Evolutionary conservation across 1,140 invertebrate genomes (phyloP), one percentile per base, ranked within the genome.

Genomic region (Pogonognathellus flavescens): DNA sequence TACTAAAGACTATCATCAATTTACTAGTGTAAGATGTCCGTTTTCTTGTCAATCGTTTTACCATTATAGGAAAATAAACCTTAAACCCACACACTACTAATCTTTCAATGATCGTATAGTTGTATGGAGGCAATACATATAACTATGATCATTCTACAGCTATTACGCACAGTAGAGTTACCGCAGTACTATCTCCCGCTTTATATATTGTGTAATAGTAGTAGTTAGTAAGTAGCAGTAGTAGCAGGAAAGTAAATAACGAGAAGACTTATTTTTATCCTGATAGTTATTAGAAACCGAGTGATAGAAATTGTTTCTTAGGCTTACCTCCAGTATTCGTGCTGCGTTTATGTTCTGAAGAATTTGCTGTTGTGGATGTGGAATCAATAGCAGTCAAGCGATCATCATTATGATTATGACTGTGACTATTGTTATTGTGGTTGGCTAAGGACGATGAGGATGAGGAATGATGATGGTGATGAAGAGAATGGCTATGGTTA

Each of bases 401-500:
- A 81, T 87, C 86, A 53, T 87, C 86, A 60, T 76, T 82, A 83
- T 60, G 81, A 76, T 25, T 72, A 62, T 41, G 60, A 52, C 70
- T 76, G 70, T 76, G 70, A 50, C 70, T 76, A 76, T 76, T 76
- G 31, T 76, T 76, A 76, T 76, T 76, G 41, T 76, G 70, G 49
- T 76, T 76, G 41, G 70, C 41, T 57, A 81, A 81, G 20, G 85
- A 87, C 11, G 80, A 84, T 2, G 84, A 85, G 14, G 84, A 84
- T 10, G 83, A 72, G 31, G 53, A 83, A 72, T 84, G 87, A 86
- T 88, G 87, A 59, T 83, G 87, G 50, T 80, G 80, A 76, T 85
- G 84, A 76, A 76, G 70, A 31, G 53, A 83, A 72, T 84, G 87
- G 84, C 86, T 85, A 59, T 83, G 86, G 60, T 66, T 85, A 62